Conservation (phyloP, 2,113 vertebrate species). For the Hiodon alosoides region DNA sequence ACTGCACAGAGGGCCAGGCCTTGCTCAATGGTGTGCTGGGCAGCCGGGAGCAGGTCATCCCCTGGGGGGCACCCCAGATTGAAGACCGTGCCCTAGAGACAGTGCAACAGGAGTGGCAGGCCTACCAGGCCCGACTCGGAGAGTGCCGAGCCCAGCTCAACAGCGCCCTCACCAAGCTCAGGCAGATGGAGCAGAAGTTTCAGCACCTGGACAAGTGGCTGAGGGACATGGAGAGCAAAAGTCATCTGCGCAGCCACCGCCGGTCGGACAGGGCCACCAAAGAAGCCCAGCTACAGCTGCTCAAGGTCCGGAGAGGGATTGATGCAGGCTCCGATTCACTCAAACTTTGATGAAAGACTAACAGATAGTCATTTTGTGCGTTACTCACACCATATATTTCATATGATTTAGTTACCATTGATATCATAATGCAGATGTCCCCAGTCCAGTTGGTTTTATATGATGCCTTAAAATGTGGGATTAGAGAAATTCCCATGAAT, state of each 20-base stretch:
- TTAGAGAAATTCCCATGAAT: too few species aligned
- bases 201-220: constrained; percentile 81
- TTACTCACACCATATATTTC: too few species aligned
- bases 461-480: too few species aligned
- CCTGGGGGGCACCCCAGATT: constrained; percentile 77
- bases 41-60: constrained; percentile 79
- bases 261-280: constrained; percentile 72
- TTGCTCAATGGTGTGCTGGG: constrained; percentile 74
- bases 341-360: too few species aligned
- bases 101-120: constrained; percentile 77
- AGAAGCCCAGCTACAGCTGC: constrained; percentile 76
- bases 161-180: constrained; percentile 67
- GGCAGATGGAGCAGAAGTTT: constrained; percentile 76
- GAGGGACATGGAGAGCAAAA: constrained; percentile 68
- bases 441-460: too few species aligned
- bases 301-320: constrained; percentile 68
- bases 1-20: constrained; percentile 79
- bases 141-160: constrained; percentile 75
- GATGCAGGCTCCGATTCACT: too few species aligned
- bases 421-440: too few species aligned
- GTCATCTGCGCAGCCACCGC: constrained; percentile 60
- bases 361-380: too few species aligned
- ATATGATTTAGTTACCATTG: too few species aligned
- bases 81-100: constrained; percentile 85
- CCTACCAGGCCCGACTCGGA: constrained; percentile 74